phyloP scores from a whole-genome alignment of 2,888 invertebrate species.

The Ophion slaviceki region DNA sequence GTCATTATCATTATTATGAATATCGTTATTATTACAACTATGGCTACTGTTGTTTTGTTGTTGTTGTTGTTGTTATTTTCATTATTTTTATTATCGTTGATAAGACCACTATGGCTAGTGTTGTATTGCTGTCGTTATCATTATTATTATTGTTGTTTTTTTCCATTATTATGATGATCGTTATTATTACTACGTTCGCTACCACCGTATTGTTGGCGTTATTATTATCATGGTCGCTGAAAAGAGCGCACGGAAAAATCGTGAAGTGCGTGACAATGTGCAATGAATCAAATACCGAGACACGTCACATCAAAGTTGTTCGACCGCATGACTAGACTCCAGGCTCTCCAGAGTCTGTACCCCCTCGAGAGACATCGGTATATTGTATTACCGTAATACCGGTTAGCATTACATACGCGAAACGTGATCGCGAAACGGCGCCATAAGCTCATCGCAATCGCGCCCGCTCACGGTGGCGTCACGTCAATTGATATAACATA shows the following conservation, averaged over 20 bases:
- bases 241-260: constrained; percentile 49
- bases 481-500: constrained; percentile 49
- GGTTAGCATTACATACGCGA: constrained; percentile 71
- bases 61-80: too few relatives aligned
- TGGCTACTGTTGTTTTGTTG: too few relatives aligned
- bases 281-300: constrained; percentile 74
- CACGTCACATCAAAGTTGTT: constrained; percentile 75
- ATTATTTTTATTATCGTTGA: too few relatives aligned
- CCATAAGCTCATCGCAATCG: constrained; percentile 25
- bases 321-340: constrained; percentile 69
- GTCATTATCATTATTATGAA: too few relatives aligned
- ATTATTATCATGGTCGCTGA: constrained; percentile 23
- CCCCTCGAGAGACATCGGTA: constrained; percentile 65
- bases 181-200: too few relatives aligned
- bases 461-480: constrained; percentile 53
- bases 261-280: constrained; percentile 73
- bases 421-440: constrained; percentile 48
- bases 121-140: too few relatives aligned
- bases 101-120: too few relatives aligned
- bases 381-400: constrained; percentile 62
- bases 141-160: too few relatives aligned
- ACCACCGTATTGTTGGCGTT: too few relatives aligned
- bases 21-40: too few relatives aligned
- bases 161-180: too few relatives aligned
- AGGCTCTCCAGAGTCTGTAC: constrained; percentile 27